Percentiles rank a stretch among this genome's conserved stretches.
Conservation (phyloP, 30 jellyfish, hydroid and myxozoan species). For the Turritopsis dohrnii region DNA sequence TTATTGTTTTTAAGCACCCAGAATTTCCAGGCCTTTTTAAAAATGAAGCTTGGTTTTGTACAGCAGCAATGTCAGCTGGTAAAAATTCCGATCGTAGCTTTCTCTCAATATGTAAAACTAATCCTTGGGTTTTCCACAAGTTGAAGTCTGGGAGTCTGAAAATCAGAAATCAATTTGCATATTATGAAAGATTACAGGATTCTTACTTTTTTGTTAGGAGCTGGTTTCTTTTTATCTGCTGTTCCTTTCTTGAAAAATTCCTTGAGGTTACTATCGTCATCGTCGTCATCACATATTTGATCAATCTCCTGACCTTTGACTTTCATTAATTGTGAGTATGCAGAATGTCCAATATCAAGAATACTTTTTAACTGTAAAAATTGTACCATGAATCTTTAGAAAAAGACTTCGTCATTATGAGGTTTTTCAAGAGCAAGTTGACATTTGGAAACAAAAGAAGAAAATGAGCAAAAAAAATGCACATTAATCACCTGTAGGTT, state of each 20-base stretch:
- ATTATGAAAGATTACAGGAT: not conserved
- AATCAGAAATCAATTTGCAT: too few relatives aligned
- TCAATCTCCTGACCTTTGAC: constrained; percentile 53
- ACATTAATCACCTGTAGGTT: constrained; percentile 55
- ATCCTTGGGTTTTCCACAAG: too few relatives aligned
- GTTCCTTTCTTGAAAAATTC: constrained; percentile 33
- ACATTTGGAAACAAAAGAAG: not conserved
- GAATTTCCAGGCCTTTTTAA: too few relatives aligned
- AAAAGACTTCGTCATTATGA: not conserved
- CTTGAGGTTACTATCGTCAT: constrained; percentile 21
- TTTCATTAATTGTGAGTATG: constrained; percentile 72
- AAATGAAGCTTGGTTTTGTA: too few relatives aligned
- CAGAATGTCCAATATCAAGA: constrained; percentile 63
- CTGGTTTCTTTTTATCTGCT: not conserved
- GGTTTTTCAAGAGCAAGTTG: not conserved
- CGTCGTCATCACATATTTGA: constrained; percentile 25
- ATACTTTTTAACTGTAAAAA: constrained; percentile 49
- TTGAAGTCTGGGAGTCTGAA: too few relatives aligned
- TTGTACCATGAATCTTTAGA: not conserved
- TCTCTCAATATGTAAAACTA: too few relatives aligned
- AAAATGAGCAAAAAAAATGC: not conserved
- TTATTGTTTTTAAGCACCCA: too few relatives aligned
- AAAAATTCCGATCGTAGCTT: too few relatives aligned
- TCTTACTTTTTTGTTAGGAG: not conserved
- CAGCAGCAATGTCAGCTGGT: too few relatives aligned